Evolutionary conservation across 2,797 vertebrate species (phyloP), one percentile per base, ranked within the genome.

Genomic region (Lutjanus argentimaculatus): DNA sequence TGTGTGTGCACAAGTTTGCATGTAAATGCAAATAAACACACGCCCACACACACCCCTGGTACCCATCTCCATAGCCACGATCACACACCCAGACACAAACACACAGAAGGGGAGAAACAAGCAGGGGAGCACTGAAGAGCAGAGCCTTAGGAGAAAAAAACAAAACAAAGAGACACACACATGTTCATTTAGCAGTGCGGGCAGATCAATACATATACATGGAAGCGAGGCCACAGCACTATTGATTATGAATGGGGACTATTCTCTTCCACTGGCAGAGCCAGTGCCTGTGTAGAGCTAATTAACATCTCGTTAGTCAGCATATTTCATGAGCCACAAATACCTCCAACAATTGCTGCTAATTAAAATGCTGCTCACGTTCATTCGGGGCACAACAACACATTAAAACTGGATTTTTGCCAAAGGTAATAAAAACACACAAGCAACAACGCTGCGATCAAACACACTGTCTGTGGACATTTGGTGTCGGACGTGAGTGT

Each of bases 291-390:
- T 17, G 43, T 30, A 9, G 16, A 19, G 49, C 83, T 74, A 13
- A 84, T 85, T 86, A 84, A 66, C 55, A 84, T 78, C 70, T 87
- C 36, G 66, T 90, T 84, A 87, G 75, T 90, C 89, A 88, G 84
- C 88, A 75, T 74, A 73, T 90, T 87, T 83, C 77, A 82, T 43
- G 14, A 87, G 69, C 17, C 25, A 67, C 73, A 74, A 56, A 82
- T 46, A 53, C 43, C 42, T 55, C 45, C 10, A n/a, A 72, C 78
- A 80, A 67, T 36, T 11, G 57, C 59, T 7, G 70, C 68, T 74
- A 70, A 89, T 85, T 67, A 80, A 68, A 76, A 43, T 8, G 13
- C 43, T 1, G 25, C 53, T 67, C 72, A 7, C 45, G 16, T 67
- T 67, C 55, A 83, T n/a, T 53, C 65, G 43, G 43, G 15, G 58